These are phyloP conservation scores for Periophthalmodon schlosseri DNA, from an alignment of 2,113 vertebrate species.

Conservation along the genomic window DNA sequence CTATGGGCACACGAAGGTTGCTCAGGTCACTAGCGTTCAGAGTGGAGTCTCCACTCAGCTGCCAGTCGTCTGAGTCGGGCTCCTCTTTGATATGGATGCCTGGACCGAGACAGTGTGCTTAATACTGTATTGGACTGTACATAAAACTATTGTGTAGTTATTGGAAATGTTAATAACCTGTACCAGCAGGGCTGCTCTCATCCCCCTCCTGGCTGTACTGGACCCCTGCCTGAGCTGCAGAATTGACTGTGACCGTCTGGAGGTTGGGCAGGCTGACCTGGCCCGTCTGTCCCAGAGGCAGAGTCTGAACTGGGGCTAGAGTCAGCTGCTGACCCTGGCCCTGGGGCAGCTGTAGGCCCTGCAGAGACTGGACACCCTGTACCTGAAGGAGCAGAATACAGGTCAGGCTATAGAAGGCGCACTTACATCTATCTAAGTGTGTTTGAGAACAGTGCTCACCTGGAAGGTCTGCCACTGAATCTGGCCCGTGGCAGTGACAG, in stretches of 20 bases:
- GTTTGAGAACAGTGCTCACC: constrained; percentile 44
- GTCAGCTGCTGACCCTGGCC: constrained; percentile 91
- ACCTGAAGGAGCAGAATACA: constrained; percentile 66
- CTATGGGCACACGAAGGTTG: constrained; percentile 90
- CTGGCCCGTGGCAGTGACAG: constrained; percentile 95
- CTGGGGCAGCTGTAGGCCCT: constrained; percentile 93
- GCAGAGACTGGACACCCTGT: constrained; percentile 97
- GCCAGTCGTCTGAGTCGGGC: constrained; percentile 97
- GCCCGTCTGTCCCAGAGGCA: constrained; percentile 92
- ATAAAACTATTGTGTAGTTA: background rate
- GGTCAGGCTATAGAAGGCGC: background rate
- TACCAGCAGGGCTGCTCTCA: constrained; percentile 86
- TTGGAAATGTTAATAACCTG: constrained; percentile 13
- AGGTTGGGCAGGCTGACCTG: constrained; percentile 93
- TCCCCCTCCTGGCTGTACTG: constrained; percentile 80
- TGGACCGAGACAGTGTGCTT: constrained; percentile 56
- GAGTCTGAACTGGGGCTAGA: constrained; percentile 93
- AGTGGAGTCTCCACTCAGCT: constrained; percentile 91
- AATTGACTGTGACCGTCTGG: constrained; percentile 98
- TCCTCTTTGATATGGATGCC: constrained; percentile 98
- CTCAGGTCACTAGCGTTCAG: constrained; percentile 95
- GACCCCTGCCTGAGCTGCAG: constrained; percentile 87
- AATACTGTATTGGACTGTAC: background rate
- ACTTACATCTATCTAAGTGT: background rate
- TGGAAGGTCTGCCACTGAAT: constrained; percentile 99